Conservation (phyloP, 2,888 invertebrate genomes). For the Dichetophora obliterata region DNA sequence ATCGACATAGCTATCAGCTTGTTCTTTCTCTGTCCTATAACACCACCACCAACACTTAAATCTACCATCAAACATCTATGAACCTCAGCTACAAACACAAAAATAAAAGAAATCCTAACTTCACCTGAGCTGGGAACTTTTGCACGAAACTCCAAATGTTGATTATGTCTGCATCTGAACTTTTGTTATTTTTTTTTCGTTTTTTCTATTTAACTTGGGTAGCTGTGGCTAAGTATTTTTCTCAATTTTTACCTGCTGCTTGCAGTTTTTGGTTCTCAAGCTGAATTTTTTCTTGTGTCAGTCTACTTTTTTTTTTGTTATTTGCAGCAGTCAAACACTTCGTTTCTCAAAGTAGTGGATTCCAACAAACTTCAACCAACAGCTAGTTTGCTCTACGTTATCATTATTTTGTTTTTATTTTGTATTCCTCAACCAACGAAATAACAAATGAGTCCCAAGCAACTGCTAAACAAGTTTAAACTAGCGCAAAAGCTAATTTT, state of each 20-base stretch:
- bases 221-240: too few relatives aligned
- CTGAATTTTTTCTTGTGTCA: not conserved
- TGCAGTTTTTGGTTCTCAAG: not conserved
- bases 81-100: not conserved
- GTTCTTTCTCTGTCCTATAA: too few relatives aligned
- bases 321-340: not conserved
- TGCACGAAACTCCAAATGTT: constrained; percentile 1
- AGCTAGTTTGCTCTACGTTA: too few relatives aligned
- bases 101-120: not conserved
- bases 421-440: too few relatives aligned
- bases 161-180: constrained; percentile 9
- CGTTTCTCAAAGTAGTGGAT: not conserved
- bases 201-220: not conserved
- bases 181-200: not conserved
- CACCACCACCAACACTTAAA: too few relatives aligned
- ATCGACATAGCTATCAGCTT: too few relatives aligned
- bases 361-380: not conserved
- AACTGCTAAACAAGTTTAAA: not conserved
- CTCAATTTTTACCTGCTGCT: too few relatives aligned
- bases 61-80: not conserved
- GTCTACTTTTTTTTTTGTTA: not conserved
- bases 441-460: not conserved
- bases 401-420: too few relatives aligned
- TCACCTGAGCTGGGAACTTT: not conserved
- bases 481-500: too few relatives aligned